Evolutionary conservation across 2,797 vertebrate species (phyloP), one percentile per base, ranked within the genome.

Genomic region (Limnodromus scolopaceus): DNA sequence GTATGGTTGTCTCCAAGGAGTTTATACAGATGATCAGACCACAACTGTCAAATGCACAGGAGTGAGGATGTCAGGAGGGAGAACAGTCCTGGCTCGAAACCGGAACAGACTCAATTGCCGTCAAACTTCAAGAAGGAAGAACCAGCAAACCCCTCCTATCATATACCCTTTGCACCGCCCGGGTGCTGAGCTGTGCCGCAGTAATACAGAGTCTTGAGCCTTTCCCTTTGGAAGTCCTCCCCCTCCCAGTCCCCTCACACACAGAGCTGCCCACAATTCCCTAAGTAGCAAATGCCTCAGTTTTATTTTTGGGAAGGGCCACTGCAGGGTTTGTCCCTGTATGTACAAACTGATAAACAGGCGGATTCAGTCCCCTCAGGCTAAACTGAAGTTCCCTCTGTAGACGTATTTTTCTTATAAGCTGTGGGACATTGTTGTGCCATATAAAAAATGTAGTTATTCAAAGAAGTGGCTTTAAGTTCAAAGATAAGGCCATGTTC

Each of bases 401-500:
- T 78, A 91, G 61, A 64, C 46, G 27, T 16, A 48, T 78, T 94
- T 94, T 79, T 89, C 68, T 64, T 92, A n/a, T 18, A 85, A 94
- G 57, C 81, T 54, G 53, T 25, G 66, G 80, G 1, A 0, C 3
- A 5, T 39, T 68, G 66, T 38, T 89, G 70, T 66, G 70, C 46
- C 4, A 1, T 25, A 77, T 84, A 76, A 94, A 95, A 87, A 80
- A 91, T 4, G 43, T 14, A 85, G 65, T 83, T 92, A 75, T 85
- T 92, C 90, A 75, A 84, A 83, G 25, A 84, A 93, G 68, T 72
- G 75, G 53, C 30, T 94, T 96, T 81, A 91, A 95, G 91, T 96
- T 96, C 92, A 94, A 95, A 96, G 94, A 95, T 89, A 89, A 91
- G 92, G 92, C 80, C 83, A 43, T 27, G 45, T 84, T 96, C 84